Evolutionary conservation across 2,888 invertebrate genomes (phyloP).

Genomic region (Linnaemya vulpina): DNA sequence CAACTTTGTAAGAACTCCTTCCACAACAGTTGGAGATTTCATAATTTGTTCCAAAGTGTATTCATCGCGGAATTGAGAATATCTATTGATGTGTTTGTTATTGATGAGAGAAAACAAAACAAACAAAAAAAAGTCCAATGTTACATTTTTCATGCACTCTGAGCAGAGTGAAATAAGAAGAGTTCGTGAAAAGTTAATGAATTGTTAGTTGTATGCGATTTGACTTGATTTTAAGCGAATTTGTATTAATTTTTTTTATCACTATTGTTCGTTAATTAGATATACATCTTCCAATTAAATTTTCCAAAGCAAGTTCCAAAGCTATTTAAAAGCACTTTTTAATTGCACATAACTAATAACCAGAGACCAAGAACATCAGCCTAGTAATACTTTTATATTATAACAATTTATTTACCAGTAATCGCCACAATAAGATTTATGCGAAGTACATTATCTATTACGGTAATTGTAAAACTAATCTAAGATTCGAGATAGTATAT

Average conservation of each 20-base stretch:
- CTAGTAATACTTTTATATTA: too few species aligned
- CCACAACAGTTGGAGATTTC: slow-evolving; percentile 93
- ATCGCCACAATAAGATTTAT: too few species aligned
- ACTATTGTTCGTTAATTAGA: background rate
- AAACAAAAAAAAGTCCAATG: slow-evolving; percentile 18
- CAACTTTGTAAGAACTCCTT: slow-evolving; percentile 96
- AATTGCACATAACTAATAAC: too few species aligned
- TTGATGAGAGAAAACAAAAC: slow-evolving; percentile 17
- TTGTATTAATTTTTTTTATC: background rate
- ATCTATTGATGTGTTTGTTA: slow-evolving; percentile 83
- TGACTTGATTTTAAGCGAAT: background rate
- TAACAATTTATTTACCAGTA: too few species aligned
- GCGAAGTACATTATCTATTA: too few species aligned
- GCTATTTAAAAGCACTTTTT: too few species aligned
- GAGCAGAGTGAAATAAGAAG: background rate
- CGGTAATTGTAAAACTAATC: too few species aligned
- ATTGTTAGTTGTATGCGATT: background rate
- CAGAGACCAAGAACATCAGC: too few species aligned
- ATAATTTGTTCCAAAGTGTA: slow-evolving; percentile 95
- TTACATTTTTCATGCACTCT: slow-evolving; percentile 11
- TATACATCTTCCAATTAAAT: background rate
- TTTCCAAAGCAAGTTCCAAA: too few species aligned
- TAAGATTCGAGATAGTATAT: too few species aligned
- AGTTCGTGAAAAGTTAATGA: background rate
- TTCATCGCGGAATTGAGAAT: slow-evolving; percentile 96